Evolutionary conservation across 2,113 vertebrate genomes (phyloP).

Genomic region (Chlamydotis undulata): DNA sequence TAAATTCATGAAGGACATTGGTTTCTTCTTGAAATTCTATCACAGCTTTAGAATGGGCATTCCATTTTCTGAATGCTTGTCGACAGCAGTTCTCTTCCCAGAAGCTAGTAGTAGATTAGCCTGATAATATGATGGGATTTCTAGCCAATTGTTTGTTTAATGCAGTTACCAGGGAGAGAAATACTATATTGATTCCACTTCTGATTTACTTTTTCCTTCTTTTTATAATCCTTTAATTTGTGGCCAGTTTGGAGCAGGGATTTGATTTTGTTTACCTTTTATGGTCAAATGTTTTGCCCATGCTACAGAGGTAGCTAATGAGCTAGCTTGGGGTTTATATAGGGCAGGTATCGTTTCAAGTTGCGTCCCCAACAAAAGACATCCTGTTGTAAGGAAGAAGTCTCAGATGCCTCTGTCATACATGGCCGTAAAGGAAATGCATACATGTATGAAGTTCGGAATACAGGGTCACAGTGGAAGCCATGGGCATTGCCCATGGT

Average conservation of each 20-base stretch:
- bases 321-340: neutral
- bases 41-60: neutral
- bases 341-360: neutral
- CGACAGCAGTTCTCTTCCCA: neutral
- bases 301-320: neutral
- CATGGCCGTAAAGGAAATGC: neutral
- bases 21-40: conserved; percentile 5
- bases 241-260: neutral
- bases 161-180: neutral
- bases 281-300: neutral
- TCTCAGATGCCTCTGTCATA: neutral
- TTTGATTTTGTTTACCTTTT: neutral
- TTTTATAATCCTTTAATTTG: neutral
- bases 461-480: neutral
- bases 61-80: neutral
- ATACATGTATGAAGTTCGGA: neutral
- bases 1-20: neutral
- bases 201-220: neutral
- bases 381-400: neutral
- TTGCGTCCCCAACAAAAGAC: neutral
- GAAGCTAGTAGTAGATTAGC: neutral
- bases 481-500: neutral
- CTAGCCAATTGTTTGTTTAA: neutral
- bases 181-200: neutral
- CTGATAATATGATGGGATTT: neutral